phyloP scores from a whole-genome alignment of 1,140 invertebrate species.

The Belonocnema kinseyi region DNA sequence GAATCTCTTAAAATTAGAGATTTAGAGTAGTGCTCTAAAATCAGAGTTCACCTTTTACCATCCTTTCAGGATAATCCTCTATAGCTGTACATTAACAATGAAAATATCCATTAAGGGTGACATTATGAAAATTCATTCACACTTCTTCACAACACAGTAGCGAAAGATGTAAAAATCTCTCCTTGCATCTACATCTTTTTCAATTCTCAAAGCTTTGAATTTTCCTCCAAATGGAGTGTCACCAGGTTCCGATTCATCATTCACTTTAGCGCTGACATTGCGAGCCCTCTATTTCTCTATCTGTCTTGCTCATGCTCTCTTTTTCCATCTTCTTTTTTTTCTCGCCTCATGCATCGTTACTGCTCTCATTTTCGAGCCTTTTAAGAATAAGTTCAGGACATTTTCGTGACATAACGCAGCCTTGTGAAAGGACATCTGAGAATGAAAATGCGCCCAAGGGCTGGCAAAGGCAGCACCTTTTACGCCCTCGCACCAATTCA shows the following conservation, averaged over 20 bases:
- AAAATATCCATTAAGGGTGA: too few relatives aligned
- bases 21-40: too few relatives aligned
- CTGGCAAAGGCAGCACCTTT: constrained; percentile 56
- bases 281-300: constrained; percentile 8
- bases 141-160: too few relatives aligned
- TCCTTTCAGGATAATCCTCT: too few relatives aligned
- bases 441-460: constrained; percentile 41
- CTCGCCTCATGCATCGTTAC: constrained; percentile 34
- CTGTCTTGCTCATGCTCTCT: constrained; percentile 19
- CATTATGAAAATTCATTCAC: too few relatives aligned
- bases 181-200: constrained; percentile 37
- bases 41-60: too few relatives aligned
- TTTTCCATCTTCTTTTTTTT: constrained; percentile 21
- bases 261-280: constrained; percentile 36
- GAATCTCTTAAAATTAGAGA: too few relatives aligned
- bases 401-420: constrained; percentile 49
- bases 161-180: constrained; percentile 30
- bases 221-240: constrained; percentile 43
- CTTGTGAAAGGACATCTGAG: constrained; percentile 22
- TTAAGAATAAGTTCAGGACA: constrained; percentile 37
- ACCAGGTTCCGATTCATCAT: constrained; percentile 38
- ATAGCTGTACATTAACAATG: too few relatives aligned
- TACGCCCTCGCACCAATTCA: constrained; percentile 58
- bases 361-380: constrained; percentile 43
- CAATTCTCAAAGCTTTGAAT: constrained; percentile 31